phyloP scores from a whole-genome alignment of 92 coral and sea anemone species.

The Epizoanthus fatuus region DNA sequence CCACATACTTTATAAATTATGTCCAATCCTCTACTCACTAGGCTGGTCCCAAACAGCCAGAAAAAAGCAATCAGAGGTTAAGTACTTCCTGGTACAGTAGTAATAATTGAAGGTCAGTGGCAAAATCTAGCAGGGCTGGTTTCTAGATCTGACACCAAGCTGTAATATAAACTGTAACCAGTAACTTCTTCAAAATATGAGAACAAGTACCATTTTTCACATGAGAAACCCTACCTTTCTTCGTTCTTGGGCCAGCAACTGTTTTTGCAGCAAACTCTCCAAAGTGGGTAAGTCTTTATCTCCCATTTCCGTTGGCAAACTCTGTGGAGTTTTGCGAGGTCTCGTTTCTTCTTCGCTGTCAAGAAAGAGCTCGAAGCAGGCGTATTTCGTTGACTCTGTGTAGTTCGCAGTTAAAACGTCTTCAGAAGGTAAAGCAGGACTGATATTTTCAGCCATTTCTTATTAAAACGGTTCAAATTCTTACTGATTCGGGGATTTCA shows the following conservation, averaged over 20 bases:
- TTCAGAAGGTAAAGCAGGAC: not conserved
- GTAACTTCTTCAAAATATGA: too few relatives aligned
- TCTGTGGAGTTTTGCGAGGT: not conserved
- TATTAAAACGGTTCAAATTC: not conserved
- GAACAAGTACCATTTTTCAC: too few relatives aligned
- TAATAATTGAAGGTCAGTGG: too few relatives aligned
- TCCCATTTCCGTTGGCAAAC: not conserved
- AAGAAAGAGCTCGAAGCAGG: slow-evolving; percentile 28
- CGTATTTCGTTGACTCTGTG: slow-evolving; percentile 7
- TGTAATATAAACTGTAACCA: too few relatives aligned
- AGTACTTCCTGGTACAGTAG: too few relatives aligned
- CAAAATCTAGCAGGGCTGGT: too few relatives aligned
- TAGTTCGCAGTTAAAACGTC: not conserved
- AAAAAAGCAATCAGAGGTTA: too few relatives aligned
- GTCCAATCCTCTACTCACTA: too few relatives aligned
- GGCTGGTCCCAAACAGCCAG: too few relatives aligned
- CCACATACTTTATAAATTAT: too few relatives aligned
- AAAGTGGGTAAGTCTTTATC: slow-evolving; percentile 6
- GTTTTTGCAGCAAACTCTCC: slow-evolving; percentile 33
- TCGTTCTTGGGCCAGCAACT: slow-evolving; percentile 14
- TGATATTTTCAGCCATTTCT: slow-evolving; percentile 14
- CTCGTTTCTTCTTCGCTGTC: not conserved
- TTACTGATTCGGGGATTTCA: not conserved
- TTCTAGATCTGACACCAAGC: too few relatives aligned
- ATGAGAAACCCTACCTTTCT: slow-evolving; percentile 17